Percentiles rank a stretch among this genome's conserved stretches.
Evolutionary conservation across 1,140 invertebrate species (phyloP).

Genomic region (Phthorimaea operculella): DNA sequence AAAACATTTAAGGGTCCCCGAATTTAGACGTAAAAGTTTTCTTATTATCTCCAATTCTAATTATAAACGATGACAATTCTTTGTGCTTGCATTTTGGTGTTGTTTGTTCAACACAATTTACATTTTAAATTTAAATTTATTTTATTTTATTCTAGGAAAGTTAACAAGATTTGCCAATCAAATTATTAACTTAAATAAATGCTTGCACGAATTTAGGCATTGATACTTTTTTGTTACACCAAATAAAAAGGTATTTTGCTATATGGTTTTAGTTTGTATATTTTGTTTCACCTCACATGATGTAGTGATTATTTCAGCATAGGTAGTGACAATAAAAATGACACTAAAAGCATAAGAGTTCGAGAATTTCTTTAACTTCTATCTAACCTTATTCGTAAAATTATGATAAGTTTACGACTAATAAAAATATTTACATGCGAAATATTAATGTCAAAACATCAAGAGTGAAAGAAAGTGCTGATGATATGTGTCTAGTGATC

Average conservation of each 20-base stretch:
- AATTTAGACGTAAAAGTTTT: constrained; percentile 28
- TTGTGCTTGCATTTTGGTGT: background rate
- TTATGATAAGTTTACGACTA: background rate
- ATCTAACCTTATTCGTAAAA: constrained; percentile 34
- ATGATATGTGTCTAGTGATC: constrained; percentile 62
- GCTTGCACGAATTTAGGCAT: too few relatives aligned
- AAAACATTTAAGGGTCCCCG: constrained; percentile 24
- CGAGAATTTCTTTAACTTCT: constrained; percentile 37
- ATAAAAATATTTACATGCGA: constrained; percentile 22
- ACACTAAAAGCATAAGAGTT: background rate
- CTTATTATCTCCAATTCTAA: constrained; percentile 10
- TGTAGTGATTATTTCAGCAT: too few relatives aligned
- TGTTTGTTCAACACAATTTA: background rate
- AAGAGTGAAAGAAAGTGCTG: constrained; percentile 53
- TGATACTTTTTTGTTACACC: too few relatives aligned
- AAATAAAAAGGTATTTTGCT: too few relatives aligned
- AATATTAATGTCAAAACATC: constrained; percentile 42
- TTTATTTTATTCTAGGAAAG: too few relatives aligned
- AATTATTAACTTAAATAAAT: too few relatives aligned
- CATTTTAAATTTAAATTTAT: background rate
- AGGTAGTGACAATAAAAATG: too few relatives aligned
- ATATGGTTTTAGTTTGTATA: too few relatives aligned
- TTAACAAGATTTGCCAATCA: too few relatives aligned
- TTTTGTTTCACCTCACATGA: too few relatives aligned
- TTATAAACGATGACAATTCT: constrained; percentile 5